Percentiles rank a stretch among this genome's conserved stretches.
These are phyloP conservation scores for Calephelis perditalis DNA, from an alignment of 2,888 invertebrate genomes.

Conservation along the genomic window DNA sequence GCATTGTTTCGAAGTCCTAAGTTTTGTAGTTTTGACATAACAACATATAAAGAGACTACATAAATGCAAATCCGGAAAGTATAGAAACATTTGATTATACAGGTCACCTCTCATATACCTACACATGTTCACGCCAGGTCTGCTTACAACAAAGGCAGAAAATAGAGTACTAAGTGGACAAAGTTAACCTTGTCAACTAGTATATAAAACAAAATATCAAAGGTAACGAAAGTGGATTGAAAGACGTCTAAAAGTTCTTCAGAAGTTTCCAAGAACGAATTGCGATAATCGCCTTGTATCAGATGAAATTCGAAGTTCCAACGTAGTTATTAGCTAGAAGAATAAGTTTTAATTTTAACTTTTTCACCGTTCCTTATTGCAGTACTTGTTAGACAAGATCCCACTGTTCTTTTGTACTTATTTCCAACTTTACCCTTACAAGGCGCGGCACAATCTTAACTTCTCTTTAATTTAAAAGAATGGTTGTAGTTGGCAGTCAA, in stretches of 20 bases:
- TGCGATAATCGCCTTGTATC: slow-evolving; percentile 20
- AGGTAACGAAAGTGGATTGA: too few species aligned
- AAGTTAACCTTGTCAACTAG: too few species aligned
- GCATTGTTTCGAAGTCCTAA: too few species aligned
- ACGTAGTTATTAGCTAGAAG: slow-evolving; percentile 39
- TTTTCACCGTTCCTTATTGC: slow-evolving; percentile 52
- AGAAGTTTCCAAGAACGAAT: slow-evolving; percentile 17
- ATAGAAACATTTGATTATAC: too few species aligned
- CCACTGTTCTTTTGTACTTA: slow-evolving; percentile 49
- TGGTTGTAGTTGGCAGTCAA: slow-evolving; percentile 14
- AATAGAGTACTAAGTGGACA: too few species aligned
- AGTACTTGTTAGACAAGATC: slow-evolving; percentile 56
- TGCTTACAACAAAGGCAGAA: too few species aligned
- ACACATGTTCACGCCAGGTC: too few species aligned
- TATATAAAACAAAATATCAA: too few species aligned
- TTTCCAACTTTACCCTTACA: slow-evolving; percentile 34
- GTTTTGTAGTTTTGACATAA: too few species aligned
- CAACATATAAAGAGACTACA: too few species aligned
- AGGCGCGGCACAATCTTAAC: slow-evolving; percentile 44
- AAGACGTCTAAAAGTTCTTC: not conserved
- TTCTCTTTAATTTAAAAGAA: slow-evolving; percentile 41
- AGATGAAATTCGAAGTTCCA: slow-evolving; percentile 17
- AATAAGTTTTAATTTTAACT: slow-evolving; percentile 64
- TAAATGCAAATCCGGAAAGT: too few species aligned
- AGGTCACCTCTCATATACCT: too few species aligned